Conservation (phyloP, 92 coral and sea anemone genomes). For the Palythoa heliodiscus region DNA sequence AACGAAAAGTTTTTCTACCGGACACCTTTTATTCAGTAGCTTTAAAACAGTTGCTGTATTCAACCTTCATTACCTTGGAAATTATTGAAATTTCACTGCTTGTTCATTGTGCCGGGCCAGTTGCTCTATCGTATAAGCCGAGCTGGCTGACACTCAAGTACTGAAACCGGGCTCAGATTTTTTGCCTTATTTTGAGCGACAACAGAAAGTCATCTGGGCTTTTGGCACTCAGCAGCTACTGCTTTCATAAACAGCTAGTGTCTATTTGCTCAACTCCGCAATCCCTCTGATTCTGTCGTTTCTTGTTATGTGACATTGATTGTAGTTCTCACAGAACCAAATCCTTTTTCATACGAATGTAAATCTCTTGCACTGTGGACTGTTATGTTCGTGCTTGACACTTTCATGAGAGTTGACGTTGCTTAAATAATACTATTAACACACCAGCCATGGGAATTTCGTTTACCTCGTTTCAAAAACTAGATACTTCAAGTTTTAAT, state of each 20-base stretch:
- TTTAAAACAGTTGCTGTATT: conserved; percentile 35
- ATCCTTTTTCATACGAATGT: neutral
- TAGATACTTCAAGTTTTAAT: conserved; percentile 28
- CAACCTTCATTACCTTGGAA: conserved; percentile 3
- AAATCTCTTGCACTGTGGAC: neutral
- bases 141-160: neutral
- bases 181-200: neutral
- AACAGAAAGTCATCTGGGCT: conserved; percentile 5
- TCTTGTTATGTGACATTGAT: neutral
- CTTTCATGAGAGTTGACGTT: neutral
- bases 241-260: neutral
- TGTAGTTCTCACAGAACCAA: neutral
- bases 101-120: neutral
- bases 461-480: conserved; percentile 10
- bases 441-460: conserved; percentile 1
- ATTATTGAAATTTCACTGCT: neutral
- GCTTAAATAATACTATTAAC: neutral
- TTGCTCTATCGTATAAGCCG: neutral
- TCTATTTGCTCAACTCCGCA: neutral
- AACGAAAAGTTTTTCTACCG: conserved; percentile 20
- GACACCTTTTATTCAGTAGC: conserved; percentile 14
- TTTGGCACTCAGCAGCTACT: neutral
- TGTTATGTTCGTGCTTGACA: neutral
- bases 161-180: neutral
- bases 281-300: neutral